phyloP scores from a whole-genome alignment of 2,888 invertebrate species.

The Lycocerus yunnanus region DNA sequence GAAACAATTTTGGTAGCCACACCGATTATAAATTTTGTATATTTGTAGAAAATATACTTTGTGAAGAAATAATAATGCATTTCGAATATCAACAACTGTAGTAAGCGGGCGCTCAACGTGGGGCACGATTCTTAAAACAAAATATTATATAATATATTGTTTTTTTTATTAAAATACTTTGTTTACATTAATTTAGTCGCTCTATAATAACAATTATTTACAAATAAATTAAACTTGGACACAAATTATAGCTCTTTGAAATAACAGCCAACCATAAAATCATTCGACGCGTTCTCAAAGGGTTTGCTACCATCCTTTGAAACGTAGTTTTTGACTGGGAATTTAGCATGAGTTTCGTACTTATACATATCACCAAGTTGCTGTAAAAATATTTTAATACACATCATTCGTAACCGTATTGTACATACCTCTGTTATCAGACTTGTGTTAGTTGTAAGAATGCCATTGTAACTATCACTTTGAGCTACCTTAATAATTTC shows the following conservation, averaged over 20 bases:
- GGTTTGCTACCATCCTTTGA: slow-evolving; percentile 73
- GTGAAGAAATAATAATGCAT: too few species aligned
- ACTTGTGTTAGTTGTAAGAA: slow-evolving; percentile 86
- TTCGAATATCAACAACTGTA: too few species aligned
- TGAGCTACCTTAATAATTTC: slow-evolving; percentile 71
- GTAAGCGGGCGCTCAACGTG: too few species aligned
- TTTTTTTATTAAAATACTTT: not conserved
- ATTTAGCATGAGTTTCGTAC: slow-evolving; percentile 75
- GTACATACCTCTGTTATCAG: slow-evolving; percentile 77
- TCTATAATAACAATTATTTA: not conserved
- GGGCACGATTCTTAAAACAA: too few species aligned
- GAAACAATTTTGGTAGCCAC: too few species aligned
- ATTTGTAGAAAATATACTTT: too few species aligned
- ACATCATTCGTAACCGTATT: not conserved
- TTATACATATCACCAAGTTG: slow-evolving; percentile 88
- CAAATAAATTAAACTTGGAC: not conserved
- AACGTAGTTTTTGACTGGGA: slow-evolving; percentile 79
- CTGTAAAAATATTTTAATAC: slow-evolving; percentile 56
- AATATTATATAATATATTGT: not conserved
- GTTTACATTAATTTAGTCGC: not conserved
- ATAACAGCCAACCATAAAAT: not conserved
- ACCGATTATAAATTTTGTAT: too few species aligned
- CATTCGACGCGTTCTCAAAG: slow-evolving; percentile 74
- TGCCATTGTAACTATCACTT: slow-evolving; percentile 68
- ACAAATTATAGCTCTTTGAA: not conserved